Conservation (phyloP, 2,113 vertebrate species). For the Alectura lathami region DNA sequence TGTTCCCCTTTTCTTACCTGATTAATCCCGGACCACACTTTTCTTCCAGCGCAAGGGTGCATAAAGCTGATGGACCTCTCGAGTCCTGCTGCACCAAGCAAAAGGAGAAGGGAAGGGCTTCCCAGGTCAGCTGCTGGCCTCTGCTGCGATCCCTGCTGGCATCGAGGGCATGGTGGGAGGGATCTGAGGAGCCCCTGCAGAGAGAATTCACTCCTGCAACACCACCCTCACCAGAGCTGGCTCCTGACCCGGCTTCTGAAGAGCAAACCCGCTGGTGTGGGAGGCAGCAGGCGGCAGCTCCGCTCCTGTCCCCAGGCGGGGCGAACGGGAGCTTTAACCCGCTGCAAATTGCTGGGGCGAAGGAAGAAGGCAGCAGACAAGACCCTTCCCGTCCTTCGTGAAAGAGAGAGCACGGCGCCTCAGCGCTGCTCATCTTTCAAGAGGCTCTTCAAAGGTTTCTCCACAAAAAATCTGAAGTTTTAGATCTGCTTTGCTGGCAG, state of each 20-base stretch:
- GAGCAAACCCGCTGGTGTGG: background rate
- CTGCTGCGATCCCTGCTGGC: background rate
- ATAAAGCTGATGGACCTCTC: background rate
- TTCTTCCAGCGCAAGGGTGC: background rate
- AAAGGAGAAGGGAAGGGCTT: background rate
- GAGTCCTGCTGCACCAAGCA: background rate
- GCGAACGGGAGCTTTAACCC: constrained; percentile 8
- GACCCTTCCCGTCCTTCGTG: constrained; percentile 8
- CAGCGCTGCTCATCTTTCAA: background rate
- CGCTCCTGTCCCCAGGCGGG: background rate
- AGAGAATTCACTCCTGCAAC: background rate
- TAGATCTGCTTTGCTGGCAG: constrained; percentile 25
- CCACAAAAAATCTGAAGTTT: constrained; percentile 41
- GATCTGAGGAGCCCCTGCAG: background rate
- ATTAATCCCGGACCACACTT: background rate
- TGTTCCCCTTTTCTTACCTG: background rate
- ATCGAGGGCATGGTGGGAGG: background rate
- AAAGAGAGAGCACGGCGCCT: background rate
- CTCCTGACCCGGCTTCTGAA: background rate
- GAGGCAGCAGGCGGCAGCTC: background rate
- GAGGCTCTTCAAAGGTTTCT: constrained; percentile 51
- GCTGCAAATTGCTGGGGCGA: constrained; percentile 26
- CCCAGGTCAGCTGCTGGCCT: background rate
- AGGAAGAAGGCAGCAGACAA: background rate
- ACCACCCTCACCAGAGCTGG: background rate